phyloP scores from a whole-genome alignment of 1,140 invertebrate genomes.

The Bactericera cockerelli region DNA sequence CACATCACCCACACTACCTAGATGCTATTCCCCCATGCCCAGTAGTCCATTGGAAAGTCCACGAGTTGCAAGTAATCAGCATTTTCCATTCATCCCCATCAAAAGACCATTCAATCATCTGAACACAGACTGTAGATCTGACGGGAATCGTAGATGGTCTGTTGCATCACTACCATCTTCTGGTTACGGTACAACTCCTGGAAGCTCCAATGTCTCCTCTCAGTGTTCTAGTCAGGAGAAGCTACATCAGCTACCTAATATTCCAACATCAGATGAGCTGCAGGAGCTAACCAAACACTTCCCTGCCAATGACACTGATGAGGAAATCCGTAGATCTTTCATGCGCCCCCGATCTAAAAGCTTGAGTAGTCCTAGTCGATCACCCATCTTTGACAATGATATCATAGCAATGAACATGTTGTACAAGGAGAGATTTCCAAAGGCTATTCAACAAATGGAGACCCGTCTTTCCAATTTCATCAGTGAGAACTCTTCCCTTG shows the following conservation, averaged over 20 bases:
- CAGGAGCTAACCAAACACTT: constrained; percentile 56
- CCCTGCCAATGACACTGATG: constrained; percentile 46
- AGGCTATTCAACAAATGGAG: constrained; percentile 93
- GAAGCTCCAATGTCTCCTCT: constrained; percentile 91
- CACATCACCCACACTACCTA: constrained; percentile 53
- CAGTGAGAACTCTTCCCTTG: constrained; percentile 50
- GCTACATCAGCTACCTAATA: constrained; percentile 66
- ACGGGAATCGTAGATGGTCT: constrained; percentile 80
- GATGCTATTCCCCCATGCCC: constrained; percentile 62
- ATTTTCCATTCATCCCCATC: constrained; percentile 66
- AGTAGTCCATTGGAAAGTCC: constrained; percentile 77
- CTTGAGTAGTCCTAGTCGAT: constrained; percentile 53
- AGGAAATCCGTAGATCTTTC: constrained; percentile 46
- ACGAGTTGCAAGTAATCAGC: constrained; percentile 57
- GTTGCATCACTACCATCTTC: constrained; percentile 91
- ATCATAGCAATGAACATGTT: constrained; percentile 93
- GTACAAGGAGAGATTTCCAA: constrained; percentile 93
- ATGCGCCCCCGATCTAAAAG: constrained; percentile 60
- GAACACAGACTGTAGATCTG: constrained; percentile 37
- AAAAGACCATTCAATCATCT: constrained; percentile 35
- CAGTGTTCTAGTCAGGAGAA: constrained; percentile 93
- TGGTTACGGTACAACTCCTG: constrained; percentile 92
- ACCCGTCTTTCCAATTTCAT: constrained; percentile 69
- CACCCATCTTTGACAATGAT: constrained; percentile 77
- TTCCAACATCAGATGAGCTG: constrained; percentile 50